Evolutionary conservation across 2,113 vertebrate species (phyloP).

Genomic region (Erythrocercus mccallii): DNA sequence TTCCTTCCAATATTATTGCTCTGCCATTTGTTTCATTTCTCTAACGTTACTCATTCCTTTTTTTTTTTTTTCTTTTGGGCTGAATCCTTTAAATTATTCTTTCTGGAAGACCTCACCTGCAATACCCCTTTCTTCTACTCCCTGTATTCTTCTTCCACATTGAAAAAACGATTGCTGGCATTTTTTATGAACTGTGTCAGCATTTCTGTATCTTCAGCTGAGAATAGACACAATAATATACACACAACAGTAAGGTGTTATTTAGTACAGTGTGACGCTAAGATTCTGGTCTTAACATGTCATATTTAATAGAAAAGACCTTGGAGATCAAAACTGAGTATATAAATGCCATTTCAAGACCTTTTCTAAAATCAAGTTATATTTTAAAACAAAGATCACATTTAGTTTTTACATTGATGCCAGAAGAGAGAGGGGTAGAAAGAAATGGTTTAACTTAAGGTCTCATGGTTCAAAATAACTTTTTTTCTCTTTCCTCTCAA

Average conservation of each 20-base stretch:
- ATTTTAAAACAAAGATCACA: not conserved
- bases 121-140: not conserved
- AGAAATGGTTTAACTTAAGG: not conserved
- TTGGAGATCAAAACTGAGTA: not conserved
- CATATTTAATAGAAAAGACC: not conserved
- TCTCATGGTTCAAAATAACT: not conserved
- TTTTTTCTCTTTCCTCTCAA: not conserved
- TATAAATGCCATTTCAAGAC: not conserved
- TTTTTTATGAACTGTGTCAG: not conserved
- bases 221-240: not conserved
- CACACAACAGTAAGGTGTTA: not conserved
- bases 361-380: not conserved
- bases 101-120: not conserved
- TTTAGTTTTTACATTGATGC: not conserved
- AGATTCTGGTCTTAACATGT: not conserved
- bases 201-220: not conserved
- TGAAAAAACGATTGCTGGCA: not conserved
- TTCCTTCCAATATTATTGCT: not conserved
- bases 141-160: not conserved
- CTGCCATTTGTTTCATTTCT: not conserved
- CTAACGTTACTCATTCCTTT: not conserved
- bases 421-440: fast-evolving
- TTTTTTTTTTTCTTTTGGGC: not conserved
- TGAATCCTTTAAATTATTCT: not conserved
- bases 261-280: not conserved